phyloP scores from a whole-genome alignment of 2,113 vertebrate species.

The Dolichallabes microphthalmus region DNA sequence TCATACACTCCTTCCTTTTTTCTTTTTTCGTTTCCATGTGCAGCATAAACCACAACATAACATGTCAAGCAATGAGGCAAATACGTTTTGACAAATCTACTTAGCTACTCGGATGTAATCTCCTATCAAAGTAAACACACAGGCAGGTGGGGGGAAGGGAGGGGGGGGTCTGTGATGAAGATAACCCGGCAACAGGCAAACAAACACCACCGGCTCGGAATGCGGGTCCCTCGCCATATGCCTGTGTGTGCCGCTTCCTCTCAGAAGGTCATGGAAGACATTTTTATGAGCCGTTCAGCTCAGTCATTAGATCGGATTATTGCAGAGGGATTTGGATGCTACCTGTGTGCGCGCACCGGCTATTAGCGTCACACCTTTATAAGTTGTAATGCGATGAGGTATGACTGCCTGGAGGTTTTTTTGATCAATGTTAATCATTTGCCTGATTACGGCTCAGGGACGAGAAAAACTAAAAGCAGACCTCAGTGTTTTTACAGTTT shows the following conservation, averaged over 20 bases:
- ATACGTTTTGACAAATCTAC: constrained; percentile 18
- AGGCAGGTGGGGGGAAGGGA: background rate
- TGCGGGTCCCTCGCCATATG: constrained; percentile 61
- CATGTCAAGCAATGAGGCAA: background rate
- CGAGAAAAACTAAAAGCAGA: background rate
- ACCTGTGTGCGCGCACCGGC: constrained; percentile 67
- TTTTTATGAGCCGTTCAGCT: constrained; percentile 72
- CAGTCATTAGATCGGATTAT: constrained; percentile 74
- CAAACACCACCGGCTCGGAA: constrained; percentile 55
- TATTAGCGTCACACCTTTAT: constrained; percentile 59
- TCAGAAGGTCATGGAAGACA: constrained; percentile 60
- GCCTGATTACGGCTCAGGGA: constrained; percentile 20
- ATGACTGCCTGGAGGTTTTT: constrained; percentile 13
- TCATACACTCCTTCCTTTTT: background rate
- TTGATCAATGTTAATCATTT: background rate
- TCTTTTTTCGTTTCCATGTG: background rate
- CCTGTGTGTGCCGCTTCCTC: constrained; percentile 43
- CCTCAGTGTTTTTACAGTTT: background rate
- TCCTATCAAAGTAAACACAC: constrained; percentile 33
- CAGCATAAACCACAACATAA: background rate
- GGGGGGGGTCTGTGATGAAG: constrained; percentile 35
- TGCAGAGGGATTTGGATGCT: constrained; percentile 65
- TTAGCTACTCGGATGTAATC: background rate
- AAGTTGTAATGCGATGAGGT: constrained; percentile 8
- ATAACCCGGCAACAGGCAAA: constrained; percentile 52